phyloP scores from a whole-genome alignment of 2,113 vertebrate species.

The Cranoglanis bouderius region DNA sequence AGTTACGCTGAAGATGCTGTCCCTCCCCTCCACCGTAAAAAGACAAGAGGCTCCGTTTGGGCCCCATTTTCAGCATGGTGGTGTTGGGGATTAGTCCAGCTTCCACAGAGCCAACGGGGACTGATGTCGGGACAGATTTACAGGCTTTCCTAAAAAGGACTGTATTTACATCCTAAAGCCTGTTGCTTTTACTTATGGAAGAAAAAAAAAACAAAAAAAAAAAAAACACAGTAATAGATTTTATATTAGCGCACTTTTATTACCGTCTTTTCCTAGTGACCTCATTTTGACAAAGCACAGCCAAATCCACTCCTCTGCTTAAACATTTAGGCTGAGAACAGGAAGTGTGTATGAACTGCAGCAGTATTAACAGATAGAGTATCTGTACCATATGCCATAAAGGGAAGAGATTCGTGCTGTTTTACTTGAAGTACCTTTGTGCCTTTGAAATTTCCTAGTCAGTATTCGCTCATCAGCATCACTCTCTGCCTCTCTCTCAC shows the following conservation, averaged over 20 bases:
- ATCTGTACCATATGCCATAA: background rate
- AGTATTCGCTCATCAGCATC: background rate
- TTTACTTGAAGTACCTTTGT: slow-evolving; percentile 35
- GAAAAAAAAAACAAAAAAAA: background rate
- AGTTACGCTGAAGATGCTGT: background rate
- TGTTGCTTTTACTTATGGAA: background rate
- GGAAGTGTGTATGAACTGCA: background rate
- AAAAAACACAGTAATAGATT: background rate
- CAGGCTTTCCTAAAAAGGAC: background rate
- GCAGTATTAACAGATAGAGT: background rate
- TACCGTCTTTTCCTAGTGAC: slow-evolving; percentile 3
- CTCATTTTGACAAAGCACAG: slow-evolving; percentile 2
- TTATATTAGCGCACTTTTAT: slow-evolving; percentile 3
- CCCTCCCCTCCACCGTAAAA: background rate
- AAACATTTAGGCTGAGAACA: background rate
- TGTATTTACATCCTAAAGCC: background rate
- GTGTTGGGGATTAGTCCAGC: background rate
- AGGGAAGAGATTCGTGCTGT: background rate
- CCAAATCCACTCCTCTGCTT: slow-evolving; percentile 1
- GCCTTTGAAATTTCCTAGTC: background rate
- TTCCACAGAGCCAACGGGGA: background rate
- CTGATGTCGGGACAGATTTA: background rate
- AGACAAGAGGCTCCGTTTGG: background rate
- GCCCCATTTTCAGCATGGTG: background rate
- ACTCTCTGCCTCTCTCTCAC: background rate